Evolutionary conservation across 2,113 vertebrate genomes (phyloP).

Genomic region (Chloropsis hardwickii): DNA sequence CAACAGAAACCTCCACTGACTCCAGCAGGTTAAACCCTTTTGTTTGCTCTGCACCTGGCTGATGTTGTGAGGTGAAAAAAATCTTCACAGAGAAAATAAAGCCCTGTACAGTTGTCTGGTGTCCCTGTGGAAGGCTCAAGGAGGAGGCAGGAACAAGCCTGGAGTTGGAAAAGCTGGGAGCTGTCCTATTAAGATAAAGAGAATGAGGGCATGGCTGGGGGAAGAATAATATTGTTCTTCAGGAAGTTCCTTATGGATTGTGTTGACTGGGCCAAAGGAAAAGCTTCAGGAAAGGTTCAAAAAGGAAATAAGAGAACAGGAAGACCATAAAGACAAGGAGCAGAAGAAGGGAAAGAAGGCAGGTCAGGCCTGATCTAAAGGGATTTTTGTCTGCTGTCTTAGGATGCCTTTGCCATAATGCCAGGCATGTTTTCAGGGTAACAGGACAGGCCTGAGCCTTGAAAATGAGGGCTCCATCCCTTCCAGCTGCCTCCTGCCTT

Average conservation of each 20-base stretch:
- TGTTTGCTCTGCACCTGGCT: neutral
- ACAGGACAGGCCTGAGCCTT: neutral
- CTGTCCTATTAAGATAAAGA: neutral
- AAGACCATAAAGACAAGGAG: neutral
- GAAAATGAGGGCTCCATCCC: neutral
- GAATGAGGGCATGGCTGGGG: neutral
- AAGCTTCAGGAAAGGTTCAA: neutral
- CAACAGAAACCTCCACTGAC: neutral
- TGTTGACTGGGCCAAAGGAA: neutral
- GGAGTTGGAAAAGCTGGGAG: neutral
- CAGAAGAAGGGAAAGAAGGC: neutral
- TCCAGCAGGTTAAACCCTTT: neutral
- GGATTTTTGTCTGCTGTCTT: neutral
- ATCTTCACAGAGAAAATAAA: neutral
- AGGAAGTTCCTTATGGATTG: neutral
- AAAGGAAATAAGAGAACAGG: neutral
- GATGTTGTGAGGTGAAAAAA: neutral
- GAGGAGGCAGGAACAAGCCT: neutral
- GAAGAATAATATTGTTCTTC: accelerated
- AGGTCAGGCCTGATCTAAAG: neutral
- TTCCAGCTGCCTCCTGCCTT: neutral
- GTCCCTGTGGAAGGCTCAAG: neutral
- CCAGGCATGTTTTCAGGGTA: neutral
- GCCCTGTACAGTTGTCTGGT: neutral
- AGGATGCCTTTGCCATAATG: neutral